A percentile compares a stretch with the other conserved stretches of the same genome.
These are phyloP conservation scores for Chesias legatella DNA, from an alignment of 2,888 invertebrate species.

Conservation along the genomic window DNA sequence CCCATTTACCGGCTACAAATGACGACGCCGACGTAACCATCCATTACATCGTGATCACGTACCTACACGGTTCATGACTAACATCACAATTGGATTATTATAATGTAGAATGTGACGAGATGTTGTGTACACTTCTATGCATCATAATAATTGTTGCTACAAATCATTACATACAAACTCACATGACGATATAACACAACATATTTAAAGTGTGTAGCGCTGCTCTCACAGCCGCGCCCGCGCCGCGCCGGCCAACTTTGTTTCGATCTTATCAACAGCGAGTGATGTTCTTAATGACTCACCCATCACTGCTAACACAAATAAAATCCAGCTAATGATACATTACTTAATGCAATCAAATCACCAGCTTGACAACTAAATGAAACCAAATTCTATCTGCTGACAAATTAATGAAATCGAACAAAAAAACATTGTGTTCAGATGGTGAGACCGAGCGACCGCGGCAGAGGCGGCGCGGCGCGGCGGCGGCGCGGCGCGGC, in stretches of 20 bases:
- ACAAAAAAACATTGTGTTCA: conserved; percentile 1
- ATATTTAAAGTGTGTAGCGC: no score
- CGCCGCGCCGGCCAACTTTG: no score
- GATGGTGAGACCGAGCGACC: conserved; percentile 11
- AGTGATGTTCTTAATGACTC: conserved; percentile 3
- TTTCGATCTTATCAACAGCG: conserved; percentile 5
- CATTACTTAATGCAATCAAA: conserved; percentile 5
- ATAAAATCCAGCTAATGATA: conserved; percentile 7
- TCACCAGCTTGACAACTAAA: conserved; percentile 2
- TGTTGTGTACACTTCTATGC: no score
- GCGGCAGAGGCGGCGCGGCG: conserved; percentile 12
- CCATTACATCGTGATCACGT: conserved; percentile 9
- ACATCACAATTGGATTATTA: neutral
- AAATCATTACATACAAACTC: no score
- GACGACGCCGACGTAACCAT: no score
- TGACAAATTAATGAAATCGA: conserved; percentile 8
- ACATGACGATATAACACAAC: no score
- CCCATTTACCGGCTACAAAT: conserved; percentile 17
- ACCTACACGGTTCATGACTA: neutral
- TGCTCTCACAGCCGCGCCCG: no score
- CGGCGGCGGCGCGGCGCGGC: neutral
- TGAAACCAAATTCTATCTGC: conserved; percentile 4
- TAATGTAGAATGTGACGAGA: no score
- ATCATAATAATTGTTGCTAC: no score
- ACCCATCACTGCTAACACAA: conserved; percentile 2